Evolutionary conservation across 2,888 invertebrate genomes (phyloP), one percentile per base, ranked within the genome.

Genomic region (Acleris laterana): DNA sequence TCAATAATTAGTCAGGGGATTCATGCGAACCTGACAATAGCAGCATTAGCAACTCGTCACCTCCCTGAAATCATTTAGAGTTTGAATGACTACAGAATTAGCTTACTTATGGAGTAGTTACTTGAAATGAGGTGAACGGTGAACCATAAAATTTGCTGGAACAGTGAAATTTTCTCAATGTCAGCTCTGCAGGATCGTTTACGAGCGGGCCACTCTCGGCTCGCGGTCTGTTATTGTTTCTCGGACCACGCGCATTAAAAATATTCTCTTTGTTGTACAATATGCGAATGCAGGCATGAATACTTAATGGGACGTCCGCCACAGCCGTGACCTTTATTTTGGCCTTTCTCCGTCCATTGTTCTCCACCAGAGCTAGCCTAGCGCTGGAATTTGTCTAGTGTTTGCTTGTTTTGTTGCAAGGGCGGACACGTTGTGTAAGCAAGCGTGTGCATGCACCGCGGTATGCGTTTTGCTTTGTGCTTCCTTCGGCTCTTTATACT

Each of bases 271-370:
- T 85, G 83, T 83, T 77, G 78, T 79, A 80, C 82, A 76, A 80
- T 82, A 83, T 80, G 87, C 85, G 84, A 85, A 83, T 85, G 80
- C 80, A 79, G 76, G 80, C 82, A 89, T 90, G 88, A 88, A 90
- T 90, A 87, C 88, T 82, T 88, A 88, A 87, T 87, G 80, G 77
- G 74, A 77, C 76, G 77, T 77, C 76, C 78, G 77, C 78, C 79
- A 72, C 76, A 84, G 75, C 81, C 85, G 74, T 83, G 90, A 89
- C 90, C 90, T 89, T 90, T 88, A 84, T 87, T 87, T 87, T 85
- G 78, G 84, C 84, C 85, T 87, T 87, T 82, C 76, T 79, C 81
- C 76, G 78, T 74, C 84, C 78, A 86, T 89, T 90, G 88, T 89
- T 90, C 84, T 80, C 73, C 72, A 69, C 69, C 71, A 68, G 62